Evolutionary conservation across 2,113 vertebrate genomes (phyloP).

Genomic region (Orcinus orca): DNA sequence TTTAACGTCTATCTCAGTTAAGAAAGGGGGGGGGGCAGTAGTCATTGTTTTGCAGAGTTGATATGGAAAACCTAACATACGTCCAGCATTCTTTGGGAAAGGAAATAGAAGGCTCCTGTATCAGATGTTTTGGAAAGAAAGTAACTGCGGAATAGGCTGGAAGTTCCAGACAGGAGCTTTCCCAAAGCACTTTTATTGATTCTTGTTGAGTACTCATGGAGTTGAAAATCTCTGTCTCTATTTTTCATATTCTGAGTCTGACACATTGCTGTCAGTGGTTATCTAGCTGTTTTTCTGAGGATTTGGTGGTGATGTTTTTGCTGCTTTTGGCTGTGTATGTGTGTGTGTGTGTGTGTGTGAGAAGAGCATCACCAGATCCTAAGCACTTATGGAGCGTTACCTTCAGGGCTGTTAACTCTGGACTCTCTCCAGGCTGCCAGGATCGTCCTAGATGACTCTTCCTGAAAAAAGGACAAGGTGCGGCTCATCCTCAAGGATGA

Average conservation of each 20-base stretch:
- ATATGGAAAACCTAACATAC: slow-evolving; percentile 43
- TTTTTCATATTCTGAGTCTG: slow-evolving; percentile 45
- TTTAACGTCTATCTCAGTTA: background rate
- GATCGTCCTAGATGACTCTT: slow-evolving; percentile 71
- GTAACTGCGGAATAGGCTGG: background rate
- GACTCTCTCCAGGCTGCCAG: slow-evolving; percentile 77
- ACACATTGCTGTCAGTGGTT: background rate
- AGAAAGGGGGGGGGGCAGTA: background rate
- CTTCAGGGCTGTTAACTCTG: slow-evolving; percentile 80
- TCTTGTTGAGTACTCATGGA: slow-evolving; percentile 64
- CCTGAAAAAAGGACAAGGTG: slow-evolving; percentile 80
- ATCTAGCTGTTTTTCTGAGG: slow-evolving; percentile 7
- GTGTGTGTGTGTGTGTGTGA: background rate
- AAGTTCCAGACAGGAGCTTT: slow-evolving; percentile 42
- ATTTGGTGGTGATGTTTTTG: slow-evolving; percentile 25
- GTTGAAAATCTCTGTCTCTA: slow-evolving; percentile 61
- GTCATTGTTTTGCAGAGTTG: slow-evolving; percentile 8
- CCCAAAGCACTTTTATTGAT: slow-evolving; percentile 59
- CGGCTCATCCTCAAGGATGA: slow-evolving; percentile 74
- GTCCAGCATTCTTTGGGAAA: slow-evolving; percentile 54
- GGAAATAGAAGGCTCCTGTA: slow-evolving; percentile 36
- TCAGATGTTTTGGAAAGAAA: slow-evolving; percentile 51
- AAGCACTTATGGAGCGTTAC: slow-evolving; percentile 75
- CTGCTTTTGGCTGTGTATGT: slow-evolving; percentile 56
- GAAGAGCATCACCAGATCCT: slow-evolving; percentile 75